Conservation (phyloP, 2,888 invertebrate genomes). For the Papilio elwesi region DNA sequence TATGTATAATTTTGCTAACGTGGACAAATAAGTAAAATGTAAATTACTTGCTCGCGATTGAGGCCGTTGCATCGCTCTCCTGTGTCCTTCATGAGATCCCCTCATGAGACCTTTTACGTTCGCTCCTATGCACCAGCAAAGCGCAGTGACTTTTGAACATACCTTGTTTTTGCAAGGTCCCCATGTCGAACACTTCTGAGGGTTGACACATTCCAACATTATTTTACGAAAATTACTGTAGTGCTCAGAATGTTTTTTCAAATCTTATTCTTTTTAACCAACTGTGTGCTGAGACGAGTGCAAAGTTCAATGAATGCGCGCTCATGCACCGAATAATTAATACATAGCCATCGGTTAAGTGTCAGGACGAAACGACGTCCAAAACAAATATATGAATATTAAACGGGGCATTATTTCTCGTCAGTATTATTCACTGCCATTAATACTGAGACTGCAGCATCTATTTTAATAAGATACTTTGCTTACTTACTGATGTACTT, state of each 20-base stretch:
- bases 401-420: slow-evolving; percentile 64
- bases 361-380: slow-evolving; percentile 64
- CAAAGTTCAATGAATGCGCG: slow-evolving; percentile 62
- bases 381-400: slow-evolving; percentile 81
- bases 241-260: neutral
- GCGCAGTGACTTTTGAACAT: too few relatives aligned
- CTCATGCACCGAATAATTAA: slow-evolving; percentile 71
- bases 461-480: slow-evolving; percentile 29
- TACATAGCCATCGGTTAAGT: slow-evolving; percentile 70
- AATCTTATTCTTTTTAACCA: slow-evolving; percentile 43
- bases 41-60: too few relatives aligned
- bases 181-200: too few relatives aligned
- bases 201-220: too few relatives aligned
- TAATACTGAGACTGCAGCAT: slow-evolving; percentile 47
- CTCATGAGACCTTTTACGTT: too few relatives aligned
- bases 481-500: slow-evolving; percentile 22
- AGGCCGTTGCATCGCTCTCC: too few relatives aligned
- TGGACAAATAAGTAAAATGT: too few relatives aligned
- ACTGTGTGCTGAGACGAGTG: slow-evolving; percentile 40
- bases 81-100: too few relatives aligned
- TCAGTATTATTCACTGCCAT: slow-evolving; percentile 55
- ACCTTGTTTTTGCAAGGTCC: too few relatives aligned
- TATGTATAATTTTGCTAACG: too few relatives aligned
- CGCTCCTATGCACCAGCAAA: too few relatives aligned
- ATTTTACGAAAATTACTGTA: neutral